Conservation (phyloP, 2,113 vertebrate species). For the Bubo blakistoni region DNA sequence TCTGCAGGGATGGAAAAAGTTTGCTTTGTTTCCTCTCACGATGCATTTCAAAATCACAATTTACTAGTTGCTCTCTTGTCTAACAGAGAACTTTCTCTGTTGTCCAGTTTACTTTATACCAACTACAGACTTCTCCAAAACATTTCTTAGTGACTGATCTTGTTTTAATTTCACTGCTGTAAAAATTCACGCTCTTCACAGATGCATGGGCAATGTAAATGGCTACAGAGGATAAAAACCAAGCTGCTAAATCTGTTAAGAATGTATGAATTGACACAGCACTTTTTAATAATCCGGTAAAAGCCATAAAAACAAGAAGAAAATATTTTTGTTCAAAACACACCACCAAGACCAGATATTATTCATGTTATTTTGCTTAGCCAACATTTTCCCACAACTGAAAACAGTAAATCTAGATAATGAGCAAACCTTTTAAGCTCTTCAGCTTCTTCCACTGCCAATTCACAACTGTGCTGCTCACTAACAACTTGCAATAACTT, state of each 20-base stretch:
- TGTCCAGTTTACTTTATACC: background rate
- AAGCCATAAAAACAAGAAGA: background rate
- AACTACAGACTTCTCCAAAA: background rate
- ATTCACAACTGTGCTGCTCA: conserved; percentile 32
- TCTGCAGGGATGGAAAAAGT: background rate
- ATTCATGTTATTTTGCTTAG: conserved; percentile 59
- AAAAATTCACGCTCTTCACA: background rate
- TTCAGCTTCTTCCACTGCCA: conserved; percentile 48
- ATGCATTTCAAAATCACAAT: background rate
- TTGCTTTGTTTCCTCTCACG: background rate
- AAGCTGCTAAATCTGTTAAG: background rate
- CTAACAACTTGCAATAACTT: conserved; percentile 63
- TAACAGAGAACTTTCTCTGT: background rate
- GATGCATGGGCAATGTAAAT: background rate
- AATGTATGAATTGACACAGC: background rate
- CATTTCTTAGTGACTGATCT: background rate
- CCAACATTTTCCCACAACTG: conserved; percentile 32
- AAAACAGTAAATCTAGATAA: conserved; percentile 67
- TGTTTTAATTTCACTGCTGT: background rate
- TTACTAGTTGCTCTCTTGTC: background rate
- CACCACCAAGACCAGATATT: background rate
- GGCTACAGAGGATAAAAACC: background rate
- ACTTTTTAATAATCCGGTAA: background rate
- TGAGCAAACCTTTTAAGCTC: conserved; percentile 57
- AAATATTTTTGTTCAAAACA: conserved; percentile 3